phyloP scores from a whole-genome alignment of 2,888 invertebrate genomes.

The Trichacis sp. region DNA sequence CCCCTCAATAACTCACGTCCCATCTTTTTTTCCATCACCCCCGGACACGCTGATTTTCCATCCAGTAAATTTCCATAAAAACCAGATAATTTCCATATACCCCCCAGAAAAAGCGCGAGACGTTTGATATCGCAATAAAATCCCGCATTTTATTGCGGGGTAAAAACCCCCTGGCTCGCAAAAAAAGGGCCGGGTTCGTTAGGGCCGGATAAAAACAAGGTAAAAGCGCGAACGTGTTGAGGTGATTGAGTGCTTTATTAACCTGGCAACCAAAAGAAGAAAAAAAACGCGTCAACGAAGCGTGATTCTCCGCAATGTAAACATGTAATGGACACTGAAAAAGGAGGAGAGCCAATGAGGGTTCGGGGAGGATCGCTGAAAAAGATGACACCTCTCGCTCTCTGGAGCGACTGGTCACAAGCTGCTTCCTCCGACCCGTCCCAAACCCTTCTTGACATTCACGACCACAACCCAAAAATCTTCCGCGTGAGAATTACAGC shows the following conservation, averaged over 20 bases:
- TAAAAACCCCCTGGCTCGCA: not conserved
- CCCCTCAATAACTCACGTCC: too few relatives aligned
- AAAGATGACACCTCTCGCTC: slow-evolving; percentile 39
- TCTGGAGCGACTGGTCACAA: slow-evolving; percentile 40
- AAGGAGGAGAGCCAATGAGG: slow-evolving; percentile 27
- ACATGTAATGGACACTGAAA: slow-evolving; percentile 40
- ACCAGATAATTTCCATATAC: too few relatives aligned
- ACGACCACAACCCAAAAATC: slow-evolving; percentile 40
- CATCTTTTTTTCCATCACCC: slow-evolving; percentile 32
- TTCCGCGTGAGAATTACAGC: slow-evolving; percentile 56
- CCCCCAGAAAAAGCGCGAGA: slow-evolving; percentile 38
- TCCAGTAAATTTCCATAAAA: slow-evolving; percentile 61
- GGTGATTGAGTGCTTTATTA: slow-evolving; percentile 25
- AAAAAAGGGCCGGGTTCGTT: not conserved
- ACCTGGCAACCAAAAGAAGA: slow-evolving; percentile 22
- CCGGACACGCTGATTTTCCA: slow-evolving; percentile 58
- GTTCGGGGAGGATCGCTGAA: slow-evolving; percentile 25
- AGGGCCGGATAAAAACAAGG: not conserved
- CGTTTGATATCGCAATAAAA: not conserved
- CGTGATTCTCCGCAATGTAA: slow-evolving; percentile 30
- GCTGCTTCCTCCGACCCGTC: slow-evolving; percentile 33
- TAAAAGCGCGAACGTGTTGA: not conserved
- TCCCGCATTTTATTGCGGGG: not conserved
- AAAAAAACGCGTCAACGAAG: slow-evolving; percentile 32
- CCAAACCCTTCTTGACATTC: slow-evolving; percentile 37